Base-by-base conservation (phyloP, 1,140 invertebrate species). In the Latrodectus geometricus region DNA sequence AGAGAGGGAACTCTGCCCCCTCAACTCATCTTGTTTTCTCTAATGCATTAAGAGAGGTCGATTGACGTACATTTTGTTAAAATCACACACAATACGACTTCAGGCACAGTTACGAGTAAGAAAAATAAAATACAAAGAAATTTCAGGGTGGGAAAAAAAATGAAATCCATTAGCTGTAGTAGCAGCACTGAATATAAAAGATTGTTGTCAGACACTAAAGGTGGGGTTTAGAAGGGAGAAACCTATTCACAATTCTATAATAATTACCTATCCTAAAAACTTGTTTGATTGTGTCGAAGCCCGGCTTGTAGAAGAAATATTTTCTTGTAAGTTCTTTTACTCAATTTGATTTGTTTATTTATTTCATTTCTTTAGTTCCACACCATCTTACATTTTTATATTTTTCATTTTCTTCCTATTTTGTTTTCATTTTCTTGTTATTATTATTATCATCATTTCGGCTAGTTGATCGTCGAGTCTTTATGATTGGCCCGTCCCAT, bases 181-280 rank as follows among this genome's bases (percentile, higher is more conserved):
- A 35, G 72, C 75, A 83, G 72, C 81, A n/a, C 35, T 61, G 61
- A 83, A 83, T 83, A 83, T 83, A 83, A 83, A 83, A 83, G 81
- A n/a, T 83, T 80, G 66, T 66, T 83, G 50, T 61, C 54, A 61
- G 54, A 14, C 54, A 11, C 17, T 14, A 17, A 20, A 75, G 56
- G 9, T 78, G 17, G 20, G 9, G 8, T 54, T 15, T 76, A 17
- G 20, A 52, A 69, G 35, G 70, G 72, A 12, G 76, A 66, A 78
- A 48, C n/a, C 72, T 83, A 83, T 83, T 83, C 81, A 74, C 81
- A 75, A 83, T 83, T 83, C 81, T 75, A 75, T 83, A 83, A 83
- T 83, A 83, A 83, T 83, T 83, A 83, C 81, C 81, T 83, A 74
- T 83, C 54, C 81, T 74, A 75, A 83, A 83, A 83, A 83, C 81